A percentile compares a stretch with the other conserved stretches of the same genome.
Evolutionary conservation across 2,113 vertebrate species (phyloP).

Genomic region (Panthera tigris): DNA sequence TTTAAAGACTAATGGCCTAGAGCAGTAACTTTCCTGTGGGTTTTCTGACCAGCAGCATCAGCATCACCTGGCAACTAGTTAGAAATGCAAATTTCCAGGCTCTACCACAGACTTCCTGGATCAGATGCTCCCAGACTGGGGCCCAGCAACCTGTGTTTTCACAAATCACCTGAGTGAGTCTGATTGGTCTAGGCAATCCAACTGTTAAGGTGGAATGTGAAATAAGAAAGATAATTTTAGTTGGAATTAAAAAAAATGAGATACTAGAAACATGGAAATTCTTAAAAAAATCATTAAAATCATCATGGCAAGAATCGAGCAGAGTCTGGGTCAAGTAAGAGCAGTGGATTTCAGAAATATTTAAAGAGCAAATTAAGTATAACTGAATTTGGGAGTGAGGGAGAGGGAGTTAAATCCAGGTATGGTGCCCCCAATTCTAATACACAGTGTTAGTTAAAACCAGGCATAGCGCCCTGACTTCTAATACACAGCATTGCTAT

Average conservation of each 20-base stretch:
- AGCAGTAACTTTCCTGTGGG: not conserved
- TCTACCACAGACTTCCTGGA: not conserved
- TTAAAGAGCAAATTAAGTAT: not conserved
- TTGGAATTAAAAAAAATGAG: not conserved
- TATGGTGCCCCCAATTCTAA: not conserved
- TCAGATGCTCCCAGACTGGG: not conserved
- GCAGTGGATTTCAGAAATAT: not conserved
- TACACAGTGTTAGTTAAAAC: not conserved
- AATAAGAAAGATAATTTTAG: slow-evolving; percentile 6
- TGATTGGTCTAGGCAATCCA: not conserved
- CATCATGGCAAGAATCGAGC: not conserved
- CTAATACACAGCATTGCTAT: not conserved
- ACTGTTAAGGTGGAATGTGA: not conserved
- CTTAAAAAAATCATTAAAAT: not conserved
- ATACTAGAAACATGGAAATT: not conserved
- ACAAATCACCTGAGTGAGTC: not conserved
- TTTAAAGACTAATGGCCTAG: not conserved
- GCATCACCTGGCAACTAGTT: not conserved
- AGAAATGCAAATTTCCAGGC: not conserved
- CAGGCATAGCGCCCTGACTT: not conserved
- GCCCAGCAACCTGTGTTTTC: not conserved
- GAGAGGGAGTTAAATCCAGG: not conserved
- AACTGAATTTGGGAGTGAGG: not conserved
- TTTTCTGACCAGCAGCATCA: not conserved
- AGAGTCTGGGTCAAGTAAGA: not conserved